Conservation (phyloP, 2,888 invertebrate genomes). For the Germaria angustata region DNA sequence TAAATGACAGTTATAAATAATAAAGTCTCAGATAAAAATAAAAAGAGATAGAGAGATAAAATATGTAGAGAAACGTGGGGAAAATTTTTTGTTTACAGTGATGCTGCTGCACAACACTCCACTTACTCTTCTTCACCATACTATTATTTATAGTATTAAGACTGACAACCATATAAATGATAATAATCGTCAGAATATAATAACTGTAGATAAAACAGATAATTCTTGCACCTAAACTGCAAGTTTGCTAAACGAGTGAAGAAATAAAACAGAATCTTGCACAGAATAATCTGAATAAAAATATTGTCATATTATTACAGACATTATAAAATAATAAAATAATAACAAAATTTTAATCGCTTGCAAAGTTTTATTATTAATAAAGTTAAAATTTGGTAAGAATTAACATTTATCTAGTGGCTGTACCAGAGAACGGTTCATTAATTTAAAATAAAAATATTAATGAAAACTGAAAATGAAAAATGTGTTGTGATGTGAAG, state of each 20-base stretch:
- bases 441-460: not conserved
- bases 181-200: conserved; percentile 1
- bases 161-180: conserved; percentile 4
- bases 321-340: conserved; percentile 8
- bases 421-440: conserved; percentile 39
- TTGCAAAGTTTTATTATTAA: conserved; percentile 43
- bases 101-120: not conserved
- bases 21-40: conserved; percentile 2
- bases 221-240: conserved; percentile 30
- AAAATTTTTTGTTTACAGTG: not conserved
- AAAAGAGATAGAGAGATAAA: not conserved
- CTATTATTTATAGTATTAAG: not conserved
- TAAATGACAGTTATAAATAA: conserved; percentile 58
- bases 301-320: conserved; percentile 1
- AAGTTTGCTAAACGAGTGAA: conserved; percentile 19
- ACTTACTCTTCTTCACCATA: not conserved
- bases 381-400: conserved; percentile 33
- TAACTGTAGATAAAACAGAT: not conserved
- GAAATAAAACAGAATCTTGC: not conserved
- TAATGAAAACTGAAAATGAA: not conserved
- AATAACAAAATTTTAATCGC: not conserved
- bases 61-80: not conserved
- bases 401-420: conserved; percentile 50
- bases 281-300: conserved; percentile 3
- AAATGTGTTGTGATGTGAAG: too few species aligned